Evolutionary conservation across 2,888 invertebrate genomes (phyloP).

Genomic region (Diplolepis rosae): DNA sequence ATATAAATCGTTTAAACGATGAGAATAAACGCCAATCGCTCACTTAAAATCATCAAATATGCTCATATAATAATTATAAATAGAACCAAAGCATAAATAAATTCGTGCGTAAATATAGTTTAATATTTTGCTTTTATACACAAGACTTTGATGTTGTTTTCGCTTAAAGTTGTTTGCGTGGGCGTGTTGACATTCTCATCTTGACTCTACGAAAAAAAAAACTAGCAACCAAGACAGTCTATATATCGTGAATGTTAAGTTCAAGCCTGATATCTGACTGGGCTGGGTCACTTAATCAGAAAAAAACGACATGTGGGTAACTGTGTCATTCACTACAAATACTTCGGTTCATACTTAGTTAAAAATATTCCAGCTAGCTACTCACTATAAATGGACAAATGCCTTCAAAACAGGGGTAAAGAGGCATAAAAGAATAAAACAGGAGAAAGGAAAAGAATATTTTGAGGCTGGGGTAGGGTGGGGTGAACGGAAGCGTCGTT

Average conservation of each 20-base stretch:
- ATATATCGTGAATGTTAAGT: neutral
- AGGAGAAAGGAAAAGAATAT: slow-evolving; percentile 3
- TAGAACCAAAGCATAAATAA: neutral
- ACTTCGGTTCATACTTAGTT: slow-evolving; percentile 43
- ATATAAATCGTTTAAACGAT: no score
- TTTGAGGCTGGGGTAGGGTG: slow-evolving; percentile 10
- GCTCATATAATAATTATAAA: neutral
- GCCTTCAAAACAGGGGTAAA: neutral
- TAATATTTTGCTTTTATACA: slow-evolving; percentile 26
- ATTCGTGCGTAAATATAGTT: neutral
- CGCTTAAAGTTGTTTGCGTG: neutral
- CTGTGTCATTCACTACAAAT: slow-evolving; percentile 52
- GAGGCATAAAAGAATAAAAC: neutral
- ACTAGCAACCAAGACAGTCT: slow-evolving; percentile 5
- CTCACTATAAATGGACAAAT: neutral
- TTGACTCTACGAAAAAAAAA: neutral
- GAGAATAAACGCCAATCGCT: neutral
- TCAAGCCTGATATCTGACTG: neutral
- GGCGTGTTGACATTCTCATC: neutral
- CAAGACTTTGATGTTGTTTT: neutral
- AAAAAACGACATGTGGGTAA: slow-evolving; percentile 48
- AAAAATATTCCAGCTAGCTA: slow-evolving; percentile 45
- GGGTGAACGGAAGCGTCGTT: slow-evolving; percentile 26
- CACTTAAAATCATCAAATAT: neutral
- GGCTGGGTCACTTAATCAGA: neutral